Conservation (phyloP, 92 coral and sea anemone species). For the Zoanthus solanderi region DNA sequence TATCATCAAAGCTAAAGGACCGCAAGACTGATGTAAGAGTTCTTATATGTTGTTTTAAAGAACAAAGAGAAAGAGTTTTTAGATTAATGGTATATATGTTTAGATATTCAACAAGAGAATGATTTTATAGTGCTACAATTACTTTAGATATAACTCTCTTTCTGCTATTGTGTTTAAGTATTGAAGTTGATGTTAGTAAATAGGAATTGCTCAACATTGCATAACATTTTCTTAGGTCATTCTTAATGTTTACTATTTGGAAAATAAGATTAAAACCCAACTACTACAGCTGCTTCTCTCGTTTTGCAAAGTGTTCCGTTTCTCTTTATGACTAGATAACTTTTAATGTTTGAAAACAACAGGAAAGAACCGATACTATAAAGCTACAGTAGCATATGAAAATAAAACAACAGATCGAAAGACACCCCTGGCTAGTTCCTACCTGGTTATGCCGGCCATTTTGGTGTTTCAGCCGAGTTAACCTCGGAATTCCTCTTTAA, state of each 20-base stretch:
- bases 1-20: too few relatives aligned
- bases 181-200: not conserved
- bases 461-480: not conserved
- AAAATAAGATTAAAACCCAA: not conserved
- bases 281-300: not conserved
- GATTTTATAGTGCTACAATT: not conserved
- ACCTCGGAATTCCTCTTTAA: not conserved
- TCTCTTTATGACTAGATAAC: too few relatives aligned
- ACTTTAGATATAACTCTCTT: not conserved
- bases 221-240: not conserved
- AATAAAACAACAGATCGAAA: too few relatives aligned
- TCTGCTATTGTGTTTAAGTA: not conserved
- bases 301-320: too few relatives aligned
- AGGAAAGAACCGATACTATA: too few relatives aligned
- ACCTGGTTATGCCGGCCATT: too few relatives aligned
- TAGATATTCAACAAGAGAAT: not conserved
- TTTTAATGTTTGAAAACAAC: too few relatives aligned
- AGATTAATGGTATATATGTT: not conserved
- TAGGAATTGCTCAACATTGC: not conserved
- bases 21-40: too few relatives aligned
- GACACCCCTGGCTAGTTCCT: too few relatives aligned
- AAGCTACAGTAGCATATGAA: too few relatives aligned
- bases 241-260: not conserved
- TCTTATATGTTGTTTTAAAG: too few relatives aligned
- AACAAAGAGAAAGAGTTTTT: too few relatives aligned